These are phyloP conservation scores for Rhyacichthys aspro DNA, from an alignment of 2,797 vertebrate genomes.

Conservation along the genomic window DNA sequence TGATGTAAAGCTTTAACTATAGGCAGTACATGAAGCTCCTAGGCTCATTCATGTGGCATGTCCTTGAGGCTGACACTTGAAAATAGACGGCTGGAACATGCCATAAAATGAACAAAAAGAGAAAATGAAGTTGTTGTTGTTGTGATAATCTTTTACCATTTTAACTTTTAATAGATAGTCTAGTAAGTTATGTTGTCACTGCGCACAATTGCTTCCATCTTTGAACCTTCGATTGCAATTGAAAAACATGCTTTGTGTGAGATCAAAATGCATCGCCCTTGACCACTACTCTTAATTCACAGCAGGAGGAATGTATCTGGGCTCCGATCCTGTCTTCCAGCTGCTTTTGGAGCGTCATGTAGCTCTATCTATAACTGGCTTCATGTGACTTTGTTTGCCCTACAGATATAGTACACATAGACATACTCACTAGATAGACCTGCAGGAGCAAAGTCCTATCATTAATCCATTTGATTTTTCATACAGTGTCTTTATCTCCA, in stretches of 20 bases:
- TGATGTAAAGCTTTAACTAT: no score
- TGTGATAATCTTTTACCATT: no score
- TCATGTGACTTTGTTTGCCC: not conserved
- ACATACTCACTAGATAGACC: no score
- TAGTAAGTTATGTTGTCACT: no score
- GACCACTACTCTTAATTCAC: constrained; percentile 13
- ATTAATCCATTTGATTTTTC: not conserved
- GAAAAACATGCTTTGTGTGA: not conserved
- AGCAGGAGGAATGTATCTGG: constrained; percentile 21
- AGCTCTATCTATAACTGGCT: not conserved
- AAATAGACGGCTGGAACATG: no score
- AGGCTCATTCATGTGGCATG: no score
- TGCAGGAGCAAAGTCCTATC: not conserved
- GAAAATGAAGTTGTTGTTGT: no score
- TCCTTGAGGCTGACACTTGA: no score
- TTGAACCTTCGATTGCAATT: not conserved
- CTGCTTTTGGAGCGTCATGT: constrained; percentile 23
- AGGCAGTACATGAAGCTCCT: no score
- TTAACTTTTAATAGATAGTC: no score
- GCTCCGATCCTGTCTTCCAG: constrained; percentile 11
- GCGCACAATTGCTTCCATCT: not conserved
- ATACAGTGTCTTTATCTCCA: not conserved
- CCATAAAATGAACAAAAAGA: no score
- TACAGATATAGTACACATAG: no score
- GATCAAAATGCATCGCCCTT: constrained; percentile 4